Evolutionary conservation across 2,797 vertebrate genomes (phyloP), one percentile per base, ranked within the genome.

Genomic region (Leuciscus waleckii): DNA sequence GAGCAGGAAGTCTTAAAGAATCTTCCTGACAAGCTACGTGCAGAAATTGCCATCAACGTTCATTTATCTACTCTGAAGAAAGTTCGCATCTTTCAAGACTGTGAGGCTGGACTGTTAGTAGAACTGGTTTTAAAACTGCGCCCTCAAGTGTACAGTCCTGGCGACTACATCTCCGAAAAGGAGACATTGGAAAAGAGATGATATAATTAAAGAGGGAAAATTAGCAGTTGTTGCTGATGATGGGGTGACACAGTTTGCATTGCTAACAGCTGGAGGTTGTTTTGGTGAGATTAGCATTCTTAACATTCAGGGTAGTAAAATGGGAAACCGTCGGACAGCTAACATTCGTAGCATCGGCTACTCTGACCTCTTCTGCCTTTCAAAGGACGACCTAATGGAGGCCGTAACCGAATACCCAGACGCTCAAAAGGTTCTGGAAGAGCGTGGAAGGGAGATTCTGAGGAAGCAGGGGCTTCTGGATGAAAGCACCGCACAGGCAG

Each of bases 241-340:
- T 0, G 97, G 97, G 0, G 82, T 87, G 4, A 97, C 96, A 13
- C 97, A 99, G 90, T 96, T 97, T 0, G 98, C 97, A 2, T 86
- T 98, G 79, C 95, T 99, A 65, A 98, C 95, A 0, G 92, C 97
- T 0, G 98, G 98, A 21, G 95, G 97, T 89, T 99, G 97, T 91
- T 99, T 99, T 37, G 98, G 98, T 0, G 98, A 99, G 92, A 99
- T 99, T 92, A 99, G 98, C 90, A 97, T 99, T 89, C 95, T 99
- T 65, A 99, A 99, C 92, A 98, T 99, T 88, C 96, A 96, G 32
- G 97, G 98, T 8, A 99, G 98, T 90, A 99, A 98, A 91, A 99
- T 97, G 97, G 98, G 98, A 2, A 99, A 99, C 93, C 91, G 97
- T 3, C 95, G 98, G 6, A 99, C 98, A 0, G 98, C 98, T 46